Percentiles rank a stretch among this genome's conserved stretches.
Evolutionary conservation across 2,888 invertebrate species (phyloP).

Genomic region (Podabrus alpinus): DNA sequence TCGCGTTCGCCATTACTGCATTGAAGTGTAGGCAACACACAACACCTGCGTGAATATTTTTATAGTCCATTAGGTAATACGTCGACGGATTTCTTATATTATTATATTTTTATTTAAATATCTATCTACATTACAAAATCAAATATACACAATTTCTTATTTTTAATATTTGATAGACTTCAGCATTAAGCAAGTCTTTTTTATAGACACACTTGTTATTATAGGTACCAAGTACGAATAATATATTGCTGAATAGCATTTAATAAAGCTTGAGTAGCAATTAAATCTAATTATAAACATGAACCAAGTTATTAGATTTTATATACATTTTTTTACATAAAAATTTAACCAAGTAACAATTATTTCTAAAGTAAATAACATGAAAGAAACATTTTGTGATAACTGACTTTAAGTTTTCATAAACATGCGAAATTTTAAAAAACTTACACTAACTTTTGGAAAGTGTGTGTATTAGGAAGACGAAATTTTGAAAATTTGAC

Average conservation of each 20-base stretch:
- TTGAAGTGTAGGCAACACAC: not conserved
- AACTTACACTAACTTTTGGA: too few relatives aligned
- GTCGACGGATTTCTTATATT: not conserved
- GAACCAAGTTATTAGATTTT: constrained; percentile 22
- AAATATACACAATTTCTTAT: not conserved
- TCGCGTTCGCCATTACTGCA: not conserved
- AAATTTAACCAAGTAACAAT: constrained; percentile 6
- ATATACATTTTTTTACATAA: constrained; percentile 16
- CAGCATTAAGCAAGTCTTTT: constrained; percentile 8
- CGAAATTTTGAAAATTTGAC: not conserved
- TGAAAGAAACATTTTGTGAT: not conserved
- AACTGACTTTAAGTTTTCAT: not conserved
- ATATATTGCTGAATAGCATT: constrained; percentile 22
- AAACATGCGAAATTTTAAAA: not conserved
- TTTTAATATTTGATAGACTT: not conserved
- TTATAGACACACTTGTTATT: constrained; percentile 20
- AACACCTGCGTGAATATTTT: not conserved
- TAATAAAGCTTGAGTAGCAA: constrained; percentile 28
- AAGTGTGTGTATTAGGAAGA: too few relatives aligned
- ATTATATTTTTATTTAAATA: not conserved
- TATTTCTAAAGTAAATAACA: not conserved
- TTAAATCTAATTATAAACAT: constrained; percentile 25
- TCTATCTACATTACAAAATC: not conserved
- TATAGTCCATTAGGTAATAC: not conserved
- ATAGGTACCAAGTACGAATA: constrained; percentile 19